Evolutionary conservation across 2,888 invertebrate genomes (phyloP).

Genomic region (Seira musarum): DNA sequence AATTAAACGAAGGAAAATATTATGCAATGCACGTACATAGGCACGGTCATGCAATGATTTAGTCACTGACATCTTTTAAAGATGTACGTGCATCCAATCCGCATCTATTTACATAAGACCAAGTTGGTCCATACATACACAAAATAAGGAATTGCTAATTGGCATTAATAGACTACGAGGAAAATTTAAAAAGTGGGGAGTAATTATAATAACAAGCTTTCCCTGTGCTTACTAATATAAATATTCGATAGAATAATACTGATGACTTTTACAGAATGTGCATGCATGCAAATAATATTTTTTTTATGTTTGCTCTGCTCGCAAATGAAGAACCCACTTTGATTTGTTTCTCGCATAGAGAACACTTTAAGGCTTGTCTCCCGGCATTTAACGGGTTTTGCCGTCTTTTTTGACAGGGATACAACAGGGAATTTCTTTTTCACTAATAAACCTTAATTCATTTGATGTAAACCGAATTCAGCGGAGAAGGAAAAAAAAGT

Average conservation of each 20-base stretch:
- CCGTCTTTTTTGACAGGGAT: conserved; percentile 28
- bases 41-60: too few species aligned
- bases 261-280: not conserved
- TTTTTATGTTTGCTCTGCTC: not conserved
- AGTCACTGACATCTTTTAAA: too few species aligned
- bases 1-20: too few species aligned
- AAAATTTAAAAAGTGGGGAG: too few species aligned
- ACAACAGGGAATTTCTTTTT: conserved; percentile 18
- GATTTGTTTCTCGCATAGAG: not conserved
- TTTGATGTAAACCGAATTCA: conserved; percentile 4
- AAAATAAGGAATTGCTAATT: too few species aligned
- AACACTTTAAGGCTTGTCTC: conserved; percentile 40
- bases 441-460: conserved; percentile 46
- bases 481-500: conserved; percentile 21
- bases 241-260: not conserved
- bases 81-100: not conserved
- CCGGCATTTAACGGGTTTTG: conserved; percentile 49
- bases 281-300: not conserved
- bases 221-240: not conserved
- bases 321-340: not conserved
- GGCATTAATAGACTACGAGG: too few species aligned
- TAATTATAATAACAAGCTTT: not conserved
- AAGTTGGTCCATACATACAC: not conserved
- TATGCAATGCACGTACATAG: not conserved
- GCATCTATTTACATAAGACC: not conserved